Evolutionary conservation across 1,140 invertebrate species (phyloP), one percentile per base, ranked within the genome.

Genomic region (Myzus persicae): DNA sequence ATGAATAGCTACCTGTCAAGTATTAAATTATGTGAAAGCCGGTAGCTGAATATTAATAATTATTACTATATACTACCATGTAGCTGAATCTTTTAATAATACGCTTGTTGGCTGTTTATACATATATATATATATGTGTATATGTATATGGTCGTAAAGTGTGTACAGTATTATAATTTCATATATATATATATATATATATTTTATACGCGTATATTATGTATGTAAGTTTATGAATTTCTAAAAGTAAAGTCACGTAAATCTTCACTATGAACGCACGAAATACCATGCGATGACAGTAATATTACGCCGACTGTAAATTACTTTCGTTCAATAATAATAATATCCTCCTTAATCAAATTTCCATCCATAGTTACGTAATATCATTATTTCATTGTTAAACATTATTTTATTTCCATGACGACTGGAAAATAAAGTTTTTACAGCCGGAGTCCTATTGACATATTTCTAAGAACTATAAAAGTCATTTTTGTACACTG

Each of bases 1-100:
- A 91, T 48, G 67, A 82, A 91, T 82, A 67, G 90, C 90, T 87
- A 48, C 90, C 42, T 81, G 90, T 91, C 90, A 76, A 81, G 90
- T 44, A 44, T 82, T 81, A 91, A 91, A 91, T 91, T 91, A 76
- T 46, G 40, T 81, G 4, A 31, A 82, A 76, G 90, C 31, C 67
- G 46, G 90, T 76, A 48, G 90, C 59, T 51, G 87, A 51, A 89
- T 89, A 89, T 89, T 89, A 89, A 89, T 48, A 89, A 89, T 89
- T 51, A 51, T 89, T 51, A 38, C 22, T 36, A 8, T 67, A 67
- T 76, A 76, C n/a, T n/a, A 76, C 59, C 36, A 18, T 76, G 59
- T 76, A 89, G 46, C n/a, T 38, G 46, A 38, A 89, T 87, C 42
- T 44, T 87, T 85, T 44, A 87, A 46, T 46, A n/a, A 20, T 87